These are phyloP conservation scores for Polyommatus icarus DNA, from an alignment of 2,888 invertebrate genomes.

Conservation along the genomic window DNA sequence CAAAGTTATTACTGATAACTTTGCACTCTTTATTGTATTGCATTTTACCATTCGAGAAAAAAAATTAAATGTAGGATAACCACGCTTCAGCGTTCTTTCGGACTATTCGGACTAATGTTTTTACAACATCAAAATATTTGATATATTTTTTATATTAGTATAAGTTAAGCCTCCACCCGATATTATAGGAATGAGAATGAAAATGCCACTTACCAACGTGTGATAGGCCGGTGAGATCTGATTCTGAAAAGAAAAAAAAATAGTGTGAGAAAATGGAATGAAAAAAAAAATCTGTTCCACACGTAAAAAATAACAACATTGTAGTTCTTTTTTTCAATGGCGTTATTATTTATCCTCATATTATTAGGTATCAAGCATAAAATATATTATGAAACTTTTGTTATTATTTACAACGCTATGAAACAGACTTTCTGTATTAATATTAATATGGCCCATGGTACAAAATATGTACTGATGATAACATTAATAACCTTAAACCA, in stretches of 20 bases:
- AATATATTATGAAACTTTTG: neutral
- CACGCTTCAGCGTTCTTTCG: neutral
- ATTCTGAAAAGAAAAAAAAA: conserved; percentile 80
- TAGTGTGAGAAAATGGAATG: conserved; percentile 53
- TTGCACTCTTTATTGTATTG: too few species aligned
- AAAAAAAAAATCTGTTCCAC: conserved; percentile 50
- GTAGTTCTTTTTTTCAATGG: neutral
- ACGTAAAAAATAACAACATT: conserved; percentile 42
- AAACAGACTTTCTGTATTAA: conserved; percentile 21
- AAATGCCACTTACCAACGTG: conserved; percentile 81
- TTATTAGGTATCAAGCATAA: neutral
- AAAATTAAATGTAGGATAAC: neutral
- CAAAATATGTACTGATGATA: neutral
- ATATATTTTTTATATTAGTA: neutral
- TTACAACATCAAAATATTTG: too few species aligned
- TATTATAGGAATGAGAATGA: neutral
- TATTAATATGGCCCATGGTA: conserved; percentile 7
- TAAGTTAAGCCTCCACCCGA: neutral
- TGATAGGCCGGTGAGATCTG: conserved; percentile 82
- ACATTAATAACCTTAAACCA: neutral
- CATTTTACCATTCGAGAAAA: too few species aligned
- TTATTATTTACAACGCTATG: neutral
- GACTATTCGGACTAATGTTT: neutral
- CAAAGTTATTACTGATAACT: too few species aligned
- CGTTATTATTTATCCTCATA: too few species aligned